phyloP scores from a whole-genome alignment of 2,797 vertebrate species.

The Netta rufina region DNA sequence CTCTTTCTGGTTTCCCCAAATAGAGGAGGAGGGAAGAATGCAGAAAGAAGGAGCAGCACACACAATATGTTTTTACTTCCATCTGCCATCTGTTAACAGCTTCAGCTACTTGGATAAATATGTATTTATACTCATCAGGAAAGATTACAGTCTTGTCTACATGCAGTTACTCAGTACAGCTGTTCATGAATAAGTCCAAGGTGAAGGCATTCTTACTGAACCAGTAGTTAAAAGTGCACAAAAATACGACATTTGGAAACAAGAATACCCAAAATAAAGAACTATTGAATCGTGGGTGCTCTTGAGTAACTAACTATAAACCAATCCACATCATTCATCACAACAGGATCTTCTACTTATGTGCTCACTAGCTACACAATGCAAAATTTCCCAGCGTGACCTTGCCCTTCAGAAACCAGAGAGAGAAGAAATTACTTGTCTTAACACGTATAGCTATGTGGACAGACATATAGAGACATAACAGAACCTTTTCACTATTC shows the following conservation, averaged over 20 bases:
- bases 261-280: not conserved
- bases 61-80: slow-evolving; percentile 52
- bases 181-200: slow-evolving; percentile 18
- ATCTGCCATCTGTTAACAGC: slow-evolving; percentile 58
- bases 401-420: not conserved
- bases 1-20: slow-evolving; percentile 24
- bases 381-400: not conserved
- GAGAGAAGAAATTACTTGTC: not conserved
- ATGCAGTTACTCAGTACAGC: slow-evolving; percentile 16
- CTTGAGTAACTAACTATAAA: not conserved
- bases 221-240: not conserved
- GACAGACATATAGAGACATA: not conserved
- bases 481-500: not conserved
- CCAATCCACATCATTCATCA: not conserved
- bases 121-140: slow-evolving; percentile 14
- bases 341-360: not conserved
- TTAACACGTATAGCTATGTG: not conserved
- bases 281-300: not conserved
- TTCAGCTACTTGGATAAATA: slow-evolving; percentile 56
- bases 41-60: not conserved
- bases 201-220: not conserved
- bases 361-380: not conserved
- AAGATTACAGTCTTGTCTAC: slow-evolving; percentile 15
- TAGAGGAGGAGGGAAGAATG: not conserved
- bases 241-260: not conserved